Base-by-base conservation (phyloP, 2,113 vertebrate species). In the Phaetusa simplex region DNA sequence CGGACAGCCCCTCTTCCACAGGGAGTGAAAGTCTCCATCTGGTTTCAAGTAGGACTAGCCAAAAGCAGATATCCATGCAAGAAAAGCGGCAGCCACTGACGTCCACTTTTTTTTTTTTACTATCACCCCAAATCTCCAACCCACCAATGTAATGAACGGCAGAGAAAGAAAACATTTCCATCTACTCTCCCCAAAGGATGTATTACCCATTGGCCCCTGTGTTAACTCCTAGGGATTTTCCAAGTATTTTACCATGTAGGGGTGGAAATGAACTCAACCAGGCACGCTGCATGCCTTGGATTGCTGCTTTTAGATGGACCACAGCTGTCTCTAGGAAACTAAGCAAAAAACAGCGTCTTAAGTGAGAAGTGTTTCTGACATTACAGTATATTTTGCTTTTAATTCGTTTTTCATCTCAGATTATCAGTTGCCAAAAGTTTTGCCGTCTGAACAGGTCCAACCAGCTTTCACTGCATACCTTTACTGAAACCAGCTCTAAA, bases 401-500 rank as follows among this genome's bases (percentile, higher is more conserved):
- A 83, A 81, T 95, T 88, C 15, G 0, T 77, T 96, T 95, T 93
- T 95, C 86, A 14, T 72, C 81, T 74, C 65, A 40, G 56, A 87
- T 84, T 78, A 53, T 82, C 53, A 62, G 81, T 69, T 97, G 96
- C 92, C 95, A 96, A 36, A 82, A 95, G 88, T 79, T 92, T 55
- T 94, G 95, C 91, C 0, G 5, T 65, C 80, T 82, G 83, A 96
- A 96, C 94, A 95, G 86, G 94, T 91, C 93, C 61, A 72, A 91
- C 95, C 93, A 97, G 96, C 91, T 96, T 86, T 92, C 66, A 26
- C 81, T 61, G 81, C 91, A 88, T 93, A 80, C 84, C 91, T 96
- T 58, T 20, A 42, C 70, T 72, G 73, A 89, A 96, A 91, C 56
- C 93, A 96, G 84, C 84, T 91, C 6, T 24, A 52, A 85, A 85